Evolutionary conservation across 2,797 vertebrate genomes (phyloP).

Genomic region (Pseudocheirus occidentalis): DNA sequence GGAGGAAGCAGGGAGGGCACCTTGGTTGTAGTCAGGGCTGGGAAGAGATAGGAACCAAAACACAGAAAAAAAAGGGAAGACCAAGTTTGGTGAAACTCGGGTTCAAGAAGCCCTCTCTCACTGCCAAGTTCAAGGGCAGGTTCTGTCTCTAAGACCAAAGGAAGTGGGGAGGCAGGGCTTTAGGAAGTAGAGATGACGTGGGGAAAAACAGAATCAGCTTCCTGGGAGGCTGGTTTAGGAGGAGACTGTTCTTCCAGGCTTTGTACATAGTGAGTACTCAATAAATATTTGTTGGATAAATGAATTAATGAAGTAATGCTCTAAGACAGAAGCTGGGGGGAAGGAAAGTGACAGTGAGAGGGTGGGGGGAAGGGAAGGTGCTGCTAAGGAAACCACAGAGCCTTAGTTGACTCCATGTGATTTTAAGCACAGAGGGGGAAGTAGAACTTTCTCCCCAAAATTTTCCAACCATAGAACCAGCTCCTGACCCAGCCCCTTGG

Average conservation of each 20-base stretch:
- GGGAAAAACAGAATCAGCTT: neutral
- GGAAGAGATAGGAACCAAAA: neutral
- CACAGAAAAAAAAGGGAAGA: neutral
- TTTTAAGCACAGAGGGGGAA: constrained; percentile 23
- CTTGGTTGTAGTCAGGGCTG: neutral
- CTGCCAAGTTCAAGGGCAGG: neutral
- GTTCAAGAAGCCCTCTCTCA: neutral
- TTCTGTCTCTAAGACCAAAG: neutral
- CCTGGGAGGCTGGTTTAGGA: neutral
- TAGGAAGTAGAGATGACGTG: neutral
- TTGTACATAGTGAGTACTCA: neutral
- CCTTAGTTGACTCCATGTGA: neutral
- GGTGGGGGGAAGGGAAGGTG: neutral
- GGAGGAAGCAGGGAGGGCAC: neutral
- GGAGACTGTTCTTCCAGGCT: neutral
- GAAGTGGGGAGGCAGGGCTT: neutral
- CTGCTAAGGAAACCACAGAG: constrained; percentile 21
- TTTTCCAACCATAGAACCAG: neutral
- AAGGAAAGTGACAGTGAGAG: neutral
- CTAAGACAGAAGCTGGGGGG: constrained; percentile 32
- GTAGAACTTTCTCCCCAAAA: neutral
- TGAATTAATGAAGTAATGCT: neutral
- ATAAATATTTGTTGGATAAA: constrained; percentile 33
- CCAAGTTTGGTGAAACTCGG: neutral
- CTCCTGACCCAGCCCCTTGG: neutral